Evolutionary conservation across 2,113 vertebrate species (phyloP).

Genomic region (Oryzias javanicus): DNA sequence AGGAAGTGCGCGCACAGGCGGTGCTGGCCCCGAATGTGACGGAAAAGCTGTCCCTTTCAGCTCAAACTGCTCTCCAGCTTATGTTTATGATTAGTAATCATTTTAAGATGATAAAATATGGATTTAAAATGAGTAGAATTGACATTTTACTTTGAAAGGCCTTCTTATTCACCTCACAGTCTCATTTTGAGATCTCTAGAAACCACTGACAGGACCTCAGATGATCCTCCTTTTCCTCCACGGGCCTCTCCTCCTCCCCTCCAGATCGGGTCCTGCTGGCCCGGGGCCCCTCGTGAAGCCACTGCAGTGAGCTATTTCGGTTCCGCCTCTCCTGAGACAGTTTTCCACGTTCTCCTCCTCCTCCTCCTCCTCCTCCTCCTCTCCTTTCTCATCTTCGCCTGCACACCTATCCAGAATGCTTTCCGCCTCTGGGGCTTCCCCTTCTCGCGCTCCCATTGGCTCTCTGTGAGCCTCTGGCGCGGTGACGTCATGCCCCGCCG

Average conservation of each 20-base stretch:
- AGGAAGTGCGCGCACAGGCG: conserved; percentile 18
- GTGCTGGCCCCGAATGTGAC: conserved; percentile 13
- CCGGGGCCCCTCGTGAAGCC: conserved; percentile 44
- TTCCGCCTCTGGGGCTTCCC: conserved; percentile 37
- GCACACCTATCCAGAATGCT: conserved; percentile 52
- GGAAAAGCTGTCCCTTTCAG: conserved; percentile 8
- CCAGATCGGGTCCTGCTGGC: conserved; percentile 28
- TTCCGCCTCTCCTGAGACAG: conserved; percentile 62
- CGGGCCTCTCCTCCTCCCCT: background rate
- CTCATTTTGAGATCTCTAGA: no score
- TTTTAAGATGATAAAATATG: no score
- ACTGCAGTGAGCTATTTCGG: conserved; percentile 74
- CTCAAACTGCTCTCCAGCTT: background rate
- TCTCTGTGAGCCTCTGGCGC: conserved; percentile 72
- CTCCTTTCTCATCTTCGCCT: conserved; percentile 27
- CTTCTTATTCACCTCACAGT: no score
- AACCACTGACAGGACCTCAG: background rate
- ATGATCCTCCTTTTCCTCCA: background rate
- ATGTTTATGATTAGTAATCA: background rate
- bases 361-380: conserved; percentile 30
- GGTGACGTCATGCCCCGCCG: conserved; percentile 85
- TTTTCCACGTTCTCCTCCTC: conserved; percentile 36
- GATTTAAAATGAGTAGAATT: no score
- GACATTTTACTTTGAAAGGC: no score
- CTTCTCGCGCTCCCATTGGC: conserved; percentile 72